phyloP scores from a whole-genome alignment of 2,113 vertebrate genomes.

The Paramisgurnus dabryanus region DNA sequence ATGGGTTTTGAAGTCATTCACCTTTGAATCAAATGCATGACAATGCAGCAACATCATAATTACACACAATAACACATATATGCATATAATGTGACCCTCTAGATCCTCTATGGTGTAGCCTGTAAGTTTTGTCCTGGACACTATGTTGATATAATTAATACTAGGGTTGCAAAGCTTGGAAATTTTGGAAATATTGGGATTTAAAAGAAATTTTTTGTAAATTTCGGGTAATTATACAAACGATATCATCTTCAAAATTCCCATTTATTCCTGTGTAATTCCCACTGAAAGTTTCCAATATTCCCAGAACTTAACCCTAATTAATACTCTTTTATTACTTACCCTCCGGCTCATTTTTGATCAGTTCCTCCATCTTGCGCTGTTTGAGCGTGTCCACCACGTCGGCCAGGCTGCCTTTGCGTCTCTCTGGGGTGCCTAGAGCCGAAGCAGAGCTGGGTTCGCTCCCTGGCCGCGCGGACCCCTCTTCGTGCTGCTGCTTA shows the following conservation, averaged over 20 bases:
- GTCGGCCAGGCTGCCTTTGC: conserved; percentile 96
- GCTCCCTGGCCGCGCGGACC: conserved; percentile 85
- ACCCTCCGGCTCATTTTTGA: conserved; percentile 99
- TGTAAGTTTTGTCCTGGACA: not conserved
- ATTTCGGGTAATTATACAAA: too few species aligned
- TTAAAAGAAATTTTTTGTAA: too few species aligned
- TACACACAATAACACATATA: conserved; percentile 20
- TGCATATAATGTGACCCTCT: too few species aligned
- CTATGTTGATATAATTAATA: not conserved
- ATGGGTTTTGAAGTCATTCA: conserved; percentile 20
- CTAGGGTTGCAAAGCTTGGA: too few species aligned
- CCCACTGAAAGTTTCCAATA: too few species aligned
- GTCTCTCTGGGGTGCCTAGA: conserved; percentile 92
- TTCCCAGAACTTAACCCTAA: too few species aligned
- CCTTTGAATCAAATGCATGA: not conserved
- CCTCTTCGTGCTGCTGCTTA: conserved; percentile 81
- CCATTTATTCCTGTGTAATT: too few species aligned
- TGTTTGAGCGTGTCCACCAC: conserved; percentile 98
- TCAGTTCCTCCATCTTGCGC: conserved; percentile 98
- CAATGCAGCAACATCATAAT: not conserved
- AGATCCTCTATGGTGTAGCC: too few species aligned
- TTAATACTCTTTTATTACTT: conserved; percentile 60
- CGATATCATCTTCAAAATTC: too few species aligned
- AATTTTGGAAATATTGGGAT: too few species aligned
- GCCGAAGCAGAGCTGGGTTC: conserved; percentile 82